Evolutionary conservation across 1,140 invertebrate genomes (phyloP).

Genomic region (Argopecten irradians): DNA sequence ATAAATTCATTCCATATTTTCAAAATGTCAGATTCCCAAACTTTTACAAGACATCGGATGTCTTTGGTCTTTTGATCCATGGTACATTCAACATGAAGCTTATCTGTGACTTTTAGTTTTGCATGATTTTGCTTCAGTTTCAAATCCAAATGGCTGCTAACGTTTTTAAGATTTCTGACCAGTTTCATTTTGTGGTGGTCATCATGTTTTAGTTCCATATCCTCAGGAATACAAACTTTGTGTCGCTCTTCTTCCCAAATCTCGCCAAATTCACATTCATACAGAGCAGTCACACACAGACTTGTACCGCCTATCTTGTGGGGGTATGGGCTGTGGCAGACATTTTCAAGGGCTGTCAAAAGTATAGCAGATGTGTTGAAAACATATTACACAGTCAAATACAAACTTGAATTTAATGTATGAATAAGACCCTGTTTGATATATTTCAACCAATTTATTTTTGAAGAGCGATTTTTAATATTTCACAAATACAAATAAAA

Average conservation of each 20-base stretch:
- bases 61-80: constrained; percentile 28
- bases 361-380: not conserved
- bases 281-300: constrained; percentile 28
- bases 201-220: not conserved
- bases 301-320: not conserved
- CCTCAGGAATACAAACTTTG: constrained; percentile 23
- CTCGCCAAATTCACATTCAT: not conserved
- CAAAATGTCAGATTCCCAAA: constrained; percentile 34
- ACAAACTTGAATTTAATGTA: no score
- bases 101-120: constrained; percentile 23
- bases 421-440: no score
- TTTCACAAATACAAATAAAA: no score
- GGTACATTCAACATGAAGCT: constrained; percentile 41
- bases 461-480: no score
- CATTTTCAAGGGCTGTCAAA: not conserved
- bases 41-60: constrained; percentile 34
- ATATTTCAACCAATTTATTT: no score
- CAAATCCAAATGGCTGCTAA: not conserved
- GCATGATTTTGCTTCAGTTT: constrained; percentile 41
- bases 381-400: no score
- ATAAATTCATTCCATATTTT: constrained; percentile 39
- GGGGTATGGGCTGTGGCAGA: constrained; percentile 18
- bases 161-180: not conserved
- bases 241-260: constrained; percentile 27
- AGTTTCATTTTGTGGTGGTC: not conserved